These are phyloP conservation scores for Lathamus discolor DNA, from an alignment of 2,113 vertebrate species.

Conservation along the genomic window DNA sequence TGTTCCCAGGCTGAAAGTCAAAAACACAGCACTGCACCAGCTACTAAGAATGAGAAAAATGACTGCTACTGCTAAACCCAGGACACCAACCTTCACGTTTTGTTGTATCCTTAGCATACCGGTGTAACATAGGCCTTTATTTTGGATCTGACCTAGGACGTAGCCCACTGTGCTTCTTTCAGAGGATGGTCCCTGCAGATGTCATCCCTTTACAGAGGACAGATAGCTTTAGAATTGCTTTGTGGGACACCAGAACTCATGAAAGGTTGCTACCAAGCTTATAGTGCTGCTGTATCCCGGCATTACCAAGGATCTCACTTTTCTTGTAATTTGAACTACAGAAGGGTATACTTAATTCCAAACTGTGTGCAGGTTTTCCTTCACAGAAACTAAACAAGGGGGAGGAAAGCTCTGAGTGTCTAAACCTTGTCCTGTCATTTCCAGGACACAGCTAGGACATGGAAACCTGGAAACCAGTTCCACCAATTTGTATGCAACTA, in stretches of 20 bases:
- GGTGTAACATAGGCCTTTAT: neutral
- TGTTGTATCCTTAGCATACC: rapidly evolving
- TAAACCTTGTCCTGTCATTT: neutral
- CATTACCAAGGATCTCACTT: neutral
- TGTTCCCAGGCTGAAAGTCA: neutral
- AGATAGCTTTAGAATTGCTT: neutral
- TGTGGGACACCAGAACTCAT: neutral
- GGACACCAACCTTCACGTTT: neutral
- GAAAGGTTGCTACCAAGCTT: neutral
- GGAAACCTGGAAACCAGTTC: neutral
- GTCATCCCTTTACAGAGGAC: neutral
- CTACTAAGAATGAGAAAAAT: too few species aligned
- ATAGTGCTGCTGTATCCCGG: neutral
- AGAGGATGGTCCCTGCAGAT: neutral
- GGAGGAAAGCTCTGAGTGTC: neutral
- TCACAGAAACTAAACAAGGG: neutral
- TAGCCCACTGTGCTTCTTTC: rapidly evolving
- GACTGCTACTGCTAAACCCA: too few species aligned
- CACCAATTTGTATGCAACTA: neutral
- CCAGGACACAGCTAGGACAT: neutral
- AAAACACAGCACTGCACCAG: too few species aligned
- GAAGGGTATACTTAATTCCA: neutral
- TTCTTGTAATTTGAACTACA: neutral
- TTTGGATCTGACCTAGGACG: neutral
- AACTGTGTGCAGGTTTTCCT: neutral